These are phyloP conservation scores for Gavia stellata DNA, from an alignment of 2,113 vertebrate genomes.

Conservation along the genomic window DNA sequence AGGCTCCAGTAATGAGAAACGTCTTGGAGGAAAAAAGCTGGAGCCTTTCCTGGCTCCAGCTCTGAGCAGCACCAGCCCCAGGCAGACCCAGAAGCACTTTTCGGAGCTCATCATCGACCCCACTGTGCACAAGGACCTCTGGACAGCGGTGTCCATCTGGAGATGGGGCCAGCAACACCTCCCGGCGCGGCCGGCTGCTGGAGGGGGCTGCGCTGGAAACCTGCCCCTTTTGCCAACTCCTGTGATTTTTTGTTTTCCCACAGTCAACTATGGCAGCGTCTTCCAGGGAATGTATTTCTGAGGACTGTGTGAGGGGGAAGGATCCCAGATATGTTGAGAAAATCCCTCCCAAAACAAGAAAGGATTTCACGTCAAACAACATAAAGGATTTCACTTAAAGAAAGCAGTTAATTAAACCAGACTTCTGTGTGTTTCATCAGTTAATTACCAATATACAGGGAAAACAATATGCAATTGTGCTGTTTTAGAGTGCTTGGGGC, in stretches of 20 bases:
- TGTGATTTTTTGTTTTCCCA: accelerated
- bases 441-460: not conserved
- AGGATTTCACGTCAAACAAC: not conserved
- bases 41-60: not conserved
- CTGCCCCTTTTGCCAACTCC: not conserved
- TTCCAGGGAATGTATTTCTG: not conserved
- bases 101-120: accelerated
- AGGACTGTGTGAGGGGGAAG: not conserved
- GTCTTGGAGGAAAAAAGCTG: not conserved
- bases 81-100: not conserved
- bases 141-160: accelerated
- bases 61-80: accelerated
- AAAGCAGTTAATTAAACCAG: not conserved
- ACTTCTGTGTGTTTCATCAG: not conserved
- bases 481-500: not conserved
- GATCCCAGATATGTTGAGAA: not conserved
- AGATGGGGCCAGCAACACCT: not conserved
- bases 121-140: accelerated
- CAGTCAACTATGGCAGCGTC: accelerated
- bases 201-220: not conserved
- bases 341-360: not conserved
- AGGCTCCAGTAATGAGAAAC: not conserved
- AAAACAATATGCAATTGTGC: not conserved
- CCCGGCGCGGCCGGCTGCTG: accelerated
- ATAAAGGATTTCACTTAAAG: not conserved